A percentile compares a stretch with the other conserved stretches of the same genome.
Conservation (phyloP, 2,113 vertebrate species). For the Dipodomys ordii region DNA sequence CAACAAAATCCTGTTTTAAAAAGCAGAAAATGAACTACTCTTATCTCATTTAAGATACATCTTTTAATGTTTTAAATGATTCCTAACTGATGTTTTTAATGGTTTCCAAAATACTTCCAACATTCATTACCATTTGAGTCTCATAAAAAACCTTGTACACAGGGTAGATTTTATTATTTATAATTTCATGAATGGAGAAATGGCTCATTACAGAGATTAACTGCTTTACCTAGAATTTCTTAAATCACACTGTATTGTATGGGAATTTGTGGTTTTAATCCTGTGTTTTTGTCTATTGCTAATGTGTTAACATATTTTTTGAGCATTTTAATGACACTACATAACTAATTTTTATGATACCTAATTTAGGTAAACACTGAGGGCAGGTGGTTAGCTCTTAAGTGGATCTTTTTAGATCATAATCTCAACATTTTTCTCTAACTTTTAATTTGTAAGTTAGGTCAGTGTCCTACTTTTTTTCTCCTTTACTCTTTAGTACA, state of each 20-base stretch:
- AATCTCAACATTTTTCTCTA: not conserved
- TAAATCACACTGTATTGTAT: not conserved
- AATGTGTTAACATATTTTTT: constrained; percentile 15
- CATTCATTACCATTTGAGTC: not conserved
- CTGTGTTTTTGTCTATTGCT: not conserved
- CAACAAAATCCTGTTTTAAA: not conserved
- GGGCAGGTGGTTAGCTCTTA: not conserved
- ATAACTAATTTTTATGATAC: not conserved
- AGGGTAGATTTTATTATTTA: constrained; percentile 1
- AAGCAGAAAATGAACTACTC: not conserved
- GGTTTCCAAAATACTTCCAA: constrained; percentile 6
- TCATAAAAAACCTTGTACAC: constrained; percentile 25
- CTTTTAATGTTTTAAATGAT: constrained; percentile 9
- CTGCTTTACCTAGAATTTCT: not conserved
- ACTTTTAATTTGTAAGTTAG: constrained; percentile 42
- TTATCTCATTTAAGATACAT: not conserved
- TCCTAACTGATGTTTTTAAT: not conserved
- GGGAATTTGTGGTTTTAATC: not conserved
- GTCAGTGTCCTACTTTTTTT: constrained; percentile 31
- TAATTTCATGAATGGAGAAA: constrained; percentile 46
- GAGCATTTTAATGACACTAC: not conserved
- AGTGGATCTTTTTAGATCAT: constrained; percentile 19
- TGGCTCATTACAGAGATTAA: not conserved
- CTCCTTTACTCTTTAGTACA: not conserved
- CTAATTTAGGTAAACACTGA: not conserved